Evolutionary conservation across 1,140 invertebrate genomes (phyloP).

Genomic region (Muscidifurax raptorellus): DNA sequence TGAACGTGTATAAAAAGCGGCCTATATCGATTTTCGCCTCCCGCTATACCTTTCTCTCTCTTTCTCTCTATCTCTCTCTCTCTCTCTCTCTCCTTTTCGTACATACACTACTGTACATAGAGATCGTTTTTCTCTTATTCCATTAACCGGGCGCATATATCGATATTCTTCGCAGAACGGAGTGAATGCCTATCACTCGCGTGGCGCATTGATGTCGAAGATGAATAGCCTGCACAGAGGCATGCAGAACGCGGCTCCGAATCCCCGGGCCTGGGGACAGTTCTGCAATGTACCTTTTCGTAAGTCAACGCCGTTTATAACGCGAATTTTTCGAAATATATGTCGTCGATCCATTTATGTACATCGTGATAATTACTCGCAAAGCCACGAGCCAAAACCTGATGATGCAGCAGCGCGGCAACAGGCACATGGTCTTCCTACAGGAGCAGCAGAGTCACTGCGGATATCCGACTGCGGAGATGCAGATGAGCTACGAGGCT

Average conservation of each 20-base stretch:
- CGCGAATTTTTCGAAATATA: no score
- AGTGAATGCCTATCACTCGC: constrained; percentile 66
- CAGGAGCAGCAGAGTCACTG: constrained; percentile 67
- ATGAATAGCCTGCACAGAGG: constrained; percentile 66
- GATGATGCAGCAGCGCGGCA: constrained; percentile 61
- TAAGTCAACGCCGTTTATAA: no score
- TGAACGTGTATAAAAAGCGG: no score
- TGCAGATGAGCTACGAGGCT: constrained; percentile 65
- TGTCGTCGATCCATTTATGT: no score
- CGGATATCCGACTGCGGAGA: constrained; percentile 62
- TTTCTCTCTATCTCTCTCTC: background rate
- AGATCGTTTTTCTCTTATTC: background rate
- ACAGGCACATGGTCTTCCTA: constrained; percentile 69
- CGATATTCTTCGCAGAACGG: constrained; percentile 63
- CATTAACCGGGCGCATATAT: background rate
- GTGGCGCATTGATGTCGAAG: constrained; percentile 62
- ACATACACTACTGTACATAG: background rate
- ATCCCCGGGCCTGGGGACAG: constrained; percentile 67
- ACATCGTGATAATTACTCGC: no score
- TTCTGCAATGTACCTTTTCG: constrained; percentile 70
- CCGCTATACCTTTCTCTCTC: background rate
- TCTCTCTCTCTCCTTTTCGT: background rate
- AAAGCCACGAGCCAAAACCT: constrained; percentile 58
- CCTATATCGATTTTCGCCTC: background rate
- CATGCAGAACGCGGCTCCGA: constrained; percentile 58